Conservation (phyloP, 2,113 vertebrate genomes). For the Microcebus griseorufus region DNA sequence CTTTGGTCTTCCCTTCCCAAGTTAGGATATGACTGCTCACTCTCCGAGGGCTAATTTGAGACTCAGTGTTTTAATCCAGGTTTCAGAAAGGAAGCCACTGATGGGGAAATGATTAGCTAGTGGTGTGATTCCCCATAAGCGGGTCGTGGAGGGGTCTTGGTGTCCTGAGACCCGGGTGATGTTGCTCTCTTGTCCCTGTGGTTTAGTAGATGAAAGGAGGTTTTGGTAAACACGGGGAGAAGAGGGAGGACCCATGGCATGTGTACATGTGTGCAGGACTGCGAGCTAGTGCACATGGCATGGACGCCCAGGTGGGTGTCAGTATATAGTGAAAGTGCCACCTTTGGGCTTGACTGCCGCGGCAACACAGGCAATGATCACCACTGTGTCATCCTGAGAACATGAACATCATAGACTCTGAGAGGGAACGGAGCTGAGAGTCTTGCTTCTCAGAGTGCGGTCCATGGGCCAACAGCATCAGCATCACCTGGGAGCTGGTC, state of each 20-base stretch:
- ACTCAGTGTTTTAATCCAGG: neutral
- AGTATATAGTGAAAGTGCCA: neutral
- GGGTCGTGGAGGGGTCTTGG: neutral
- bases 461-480: neutral
- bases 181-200: neutral
- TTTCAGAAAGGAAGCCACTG: neutral
- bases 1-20: neutral
- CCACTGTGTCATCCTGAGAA: neutral
- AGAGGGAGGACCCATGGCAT: neutral
- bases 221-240: neutral
- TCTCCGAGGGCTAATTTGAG: neutral
- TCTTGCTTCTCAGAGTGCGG: neutral
- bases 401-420: neutral
- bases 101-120: neutral
- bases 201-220: neutral
- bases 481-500: neutral
- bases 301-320: neutral
- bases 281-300: fast-evolving
- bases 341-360: neutral
- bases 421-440: no score
- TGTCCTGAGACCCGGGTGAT: neutral
- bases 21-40: neutral
- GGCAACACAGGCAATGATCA: neutral
- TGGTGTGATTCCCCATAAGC: neutral
- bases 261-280: neutral